Percentiles rank a stretch among this genome's conserved stretches.
These are phyloP conservation scores for Drosophila paramelanica DNA, from an alignment of 2,888 invertebrate genomes.

Conservation along the genomic window DNA sequence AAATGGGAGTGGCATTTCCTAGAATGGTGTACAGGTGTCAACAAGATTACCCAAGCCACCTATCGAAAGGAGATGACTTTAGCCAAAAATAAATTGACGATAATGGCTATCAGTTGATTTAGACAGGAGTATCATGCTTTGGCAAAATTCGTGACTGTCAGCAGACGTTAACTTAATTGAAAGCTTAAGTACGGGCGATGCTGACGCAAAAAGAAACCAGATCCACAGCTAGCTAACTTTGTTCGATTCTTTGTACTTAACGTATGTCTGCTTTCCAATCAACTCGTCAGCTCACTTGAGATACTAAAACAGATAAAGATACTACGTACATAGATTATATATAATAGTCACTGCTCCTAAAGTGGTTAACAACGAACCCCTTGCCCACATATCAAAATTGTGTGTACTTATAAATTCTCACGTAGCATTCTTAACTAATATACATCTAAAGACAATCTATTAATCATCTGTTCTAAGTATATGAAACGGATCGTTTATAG, in stretches of 20 bases:
- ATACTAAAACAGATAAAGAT: constrained; percentile 49
- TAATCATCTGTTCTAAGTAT: background rate
- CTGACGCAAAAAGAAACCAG: constrained; percentile 52
- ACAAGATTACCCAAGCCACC: constrained; percentile 21
- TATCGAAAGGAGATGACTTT: constrained; percentile 14
- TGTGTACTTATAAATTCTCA: constrained; percentile 20
- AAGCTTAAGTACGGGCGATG: constrained; percentile 42
- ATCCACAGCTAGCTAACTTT: constrained; percentile 24
- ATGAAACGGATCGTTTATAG: background rate
- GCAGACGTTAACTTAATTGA: constrained; percentile 16
- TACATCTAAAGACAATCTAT: constrained; percentile 12
- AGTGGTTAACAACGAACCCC: constrained; percentile 21
- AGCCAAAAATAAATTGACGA: constrained; percentile 32
- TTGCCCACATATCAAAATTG: background rate
- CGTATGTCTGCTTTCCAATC: constrained; percentile 29
- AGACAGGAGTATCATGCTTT: constrained; percentile 11
- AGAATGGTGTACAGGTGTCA: constrained; percentile 23
- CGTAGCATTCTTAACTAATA: constrained; percentile 17
- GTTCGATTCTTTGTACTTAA: constrained; percentile 8
- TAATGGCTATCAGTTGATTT: constrained; percentile 41
- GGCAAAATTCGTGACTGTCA: constrained; percentile 16
- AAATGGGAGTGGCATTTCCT: constrained; percentile 14
- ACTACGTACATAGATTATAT: constrained; percentile 22
- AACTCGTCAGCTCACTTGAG: constrained; percentile 38
- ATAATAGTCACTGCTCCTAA: constrained; percentile 18